Evolutionary conservation across 1,140 invertebrate genomes (phyloP).

Genomic region (Catajapyx aquilonaris): DNA sequence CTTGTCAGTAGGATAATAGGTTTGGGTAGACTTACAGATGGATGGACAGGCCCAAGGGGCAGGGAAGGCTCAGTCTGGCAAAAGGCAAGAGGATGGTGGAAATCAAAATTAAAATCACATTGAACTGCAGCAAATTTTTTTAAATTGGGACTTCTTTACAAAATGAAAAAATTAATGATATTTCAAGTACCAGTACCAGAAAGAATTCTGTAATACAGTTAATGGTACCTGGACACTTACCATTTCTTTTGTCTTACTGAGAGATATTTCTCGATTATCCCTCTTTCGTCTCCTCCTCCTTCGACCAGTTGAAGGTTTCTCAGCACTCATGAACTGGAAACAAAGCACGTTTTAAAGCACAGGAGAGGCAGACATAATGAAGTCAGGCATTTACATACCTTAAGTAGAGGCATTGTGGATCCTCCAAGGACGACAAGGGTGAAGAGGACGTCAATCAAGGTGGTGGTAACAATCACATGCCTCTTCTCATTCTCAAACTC

Average conservation of each 20-base stretch:
- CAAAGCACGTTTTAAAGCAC: slow-evolving; percentile 7
- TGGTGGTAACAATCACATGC: slow-evolving; percentile 91
- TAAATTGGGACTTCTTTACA: not conserved
- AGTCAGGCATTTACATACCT: no score
- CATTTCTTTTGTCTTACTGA: slow-evolving; percentile 95
- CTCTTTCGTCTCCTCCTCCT: slow-evolving; percentile 32
- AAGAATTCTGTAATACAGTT: no score
- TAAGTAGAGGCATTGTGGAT: slow-evolving; percentile 88
- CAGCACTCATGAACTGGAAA: slow-evolving; percentile 26
- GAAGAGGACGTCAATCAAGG: slow-evolving; percentile 88
- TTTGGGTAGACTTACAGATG: no score
- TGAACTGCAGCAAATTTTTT: slow-evolving; percentile 3
- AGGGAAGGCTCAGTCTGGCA: no score
- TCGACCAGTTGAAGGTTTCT: slow-evolving; percentile 33
- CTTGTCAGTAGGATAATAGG: no score
- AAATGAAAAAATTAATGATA: no score
- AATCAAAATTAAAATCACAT: slow-evolving; percentile 2
- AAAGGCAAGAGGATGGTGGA: no score
- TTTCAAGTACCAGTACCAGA: no score
- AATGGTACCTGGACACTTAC: slow-evolving; percentile 21
- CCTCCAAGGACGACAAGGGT: slow-evolving; percentile 89
- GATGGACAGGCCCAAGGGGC: no score
- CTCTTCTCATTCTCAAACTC: slow-evolving; percentile 84
- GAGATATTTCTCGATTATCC: slow-evolving; percentile 62
- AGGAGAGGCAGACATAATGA: slow-evolving; percentile 2